Percentiles rank a stretch among this genome's conserved stretches.
These are phyloP conservation scores for Dallia pectoralis DNA, from an alignment of 2,797 vertebrate species.

Conservation along the genomic window DNA sequence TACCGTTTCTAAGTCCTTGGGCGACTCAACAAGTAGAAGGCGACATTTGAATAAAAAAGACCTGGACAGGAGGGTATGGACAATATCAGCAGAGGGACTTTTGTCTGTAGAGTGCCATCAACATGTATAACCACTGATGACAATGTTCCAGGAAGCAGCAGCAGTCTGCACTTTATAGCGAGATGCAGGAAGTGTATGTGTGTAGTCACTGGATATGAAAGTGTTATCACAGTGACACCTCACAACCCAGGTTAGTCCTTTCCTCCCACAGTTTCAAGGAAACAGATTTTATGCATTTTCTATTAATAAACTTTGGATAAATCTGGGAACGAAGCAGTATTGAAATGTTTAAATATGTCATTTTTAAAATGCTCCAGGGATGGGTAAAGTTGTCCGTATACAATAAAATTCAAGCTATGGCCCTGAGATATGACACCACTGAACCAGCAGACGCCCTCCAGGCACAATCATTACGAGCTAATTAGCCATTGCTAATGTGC, in stretches of 20 bases:
- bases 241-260: slow-evolving; percentile 23
- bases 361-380: slow-evolving; percentile 44
- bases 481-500: slow-evolving; percentile 74
- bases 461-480: slow-evolving; percentile 60
- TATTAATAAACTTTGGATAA: neutral
- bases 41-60: slow-evolving; percentile 72
- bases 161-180: slow-evolving; percentile 24
- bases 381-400: slow-evolving; percentile 57
- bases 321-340: neutral
- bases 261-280: neutral
- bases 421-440: slow-evolving; percentile 43
- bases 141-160: slow-evolving; percentile 45
- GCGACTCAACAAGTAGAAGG: slow-evolving; percentile 58
- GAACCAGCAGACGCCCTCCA: slow-evolving; percentile 42
- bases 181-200: slow-evolving; percentile 12
- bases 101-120: slow-evolving; percentile 58
- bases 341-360: slow-evolving; percentile 33
- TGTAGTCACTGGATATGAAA: too few relatives aligned
- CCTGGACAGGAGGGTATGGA: slow-evolving; percentile 55
- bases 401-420: slow-evolving; percentile 33
- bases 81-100: slow-evolving; percentile 46
- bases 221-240: slow-evolving; percentile 6
- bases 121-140: slow-evolving; percentile 58
- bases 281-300: too few relatives aligned
- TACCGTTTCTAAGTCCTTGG: slow-evolving; percentile 60